phyloP scores from a whole-genome alignment of 2,113 vertebrate species.

The Podocnemis expansa region DNA sequence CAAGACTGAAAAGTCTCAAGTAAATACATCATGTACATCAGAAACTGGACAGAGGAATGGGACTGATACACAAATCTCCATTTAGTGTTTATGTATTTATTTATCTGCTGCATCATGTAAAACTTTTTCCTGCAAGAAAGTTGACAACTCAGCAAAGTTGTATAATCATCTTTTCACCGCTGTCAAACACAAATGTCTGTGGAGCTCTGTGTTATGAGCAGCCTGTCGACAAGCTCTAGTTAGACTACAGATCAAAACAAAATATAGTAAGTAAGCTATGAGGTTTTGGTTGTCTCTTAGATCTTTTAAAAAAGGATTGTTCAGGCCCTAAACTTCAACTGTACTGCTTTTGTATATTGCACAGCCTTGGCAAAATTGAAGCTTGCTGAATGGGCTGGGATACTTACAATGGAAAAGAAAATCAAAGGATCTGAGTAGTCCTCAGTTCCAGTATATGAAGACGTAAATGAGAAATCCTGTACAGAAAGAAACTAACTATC shows the following conservation, averaged over 20 bases:
- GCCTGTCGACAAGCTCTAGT: constrained; percentile 25
- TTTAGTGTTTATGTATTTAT: not conserved
- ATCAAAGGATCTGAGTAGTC: not conserved
- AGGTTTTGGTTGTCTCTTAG: not conserved
- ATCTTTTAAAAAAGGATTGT: constrained; percentile 42
- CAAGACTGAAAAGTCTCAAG: constrained; percentile 26
- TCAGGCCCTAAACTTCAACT: constrained; percentile 23
- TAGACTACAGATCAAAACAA: constrained; percentile 43
- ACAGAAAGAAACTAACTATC: not conserved
- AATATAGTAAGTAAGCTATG: not conserved
- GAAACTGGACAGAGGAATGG: not conserved
- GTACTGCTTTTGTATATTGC: not conserved
- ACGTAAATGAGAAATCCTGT: not conserved
- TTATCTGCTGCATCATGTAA: not conserved
- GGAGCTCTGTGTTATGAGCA: not conserved
- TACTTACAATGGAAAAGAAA: not conserved
- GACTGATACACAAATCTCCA: not conserved
- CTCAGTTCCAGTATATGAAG: not conserved
- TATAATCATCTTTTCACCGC: constrained; percentile 44
- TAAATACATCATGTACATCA: not conserved
- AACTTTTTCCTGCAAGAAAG: not conserved
- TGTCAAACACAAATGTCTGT: not conserved
- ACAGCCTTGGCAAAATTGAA: not conserved
- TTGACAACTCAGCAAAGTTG: not conserved
- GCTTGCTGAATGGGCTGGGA: not conserved